Conservation (phyloP, 2,888 invertebrate genomes). For the Leucophenga maculata region DNA sequence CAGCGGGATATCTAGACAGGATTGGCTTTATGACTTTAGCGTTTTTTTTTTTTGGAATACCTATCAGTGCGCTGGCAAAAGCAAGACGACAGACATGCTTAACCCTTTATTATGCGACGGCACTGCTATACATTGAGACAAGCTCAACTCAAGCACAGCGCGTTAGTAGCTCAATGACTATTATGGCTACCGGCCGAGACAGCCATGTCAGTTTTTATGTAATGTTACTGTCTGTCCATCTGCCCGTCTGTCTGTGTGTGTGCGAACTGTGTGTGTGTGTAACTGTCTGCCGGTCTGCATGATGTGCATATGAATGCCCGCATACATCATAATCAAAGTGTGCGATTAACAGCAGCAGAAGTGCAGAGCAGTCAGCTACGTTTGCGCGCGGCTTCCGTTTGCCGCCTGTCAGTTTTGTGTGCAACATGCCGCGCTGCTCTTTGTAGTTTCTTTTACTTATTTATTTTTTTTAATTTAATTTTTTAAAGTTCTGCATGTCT, state of each 20-base stretch:
- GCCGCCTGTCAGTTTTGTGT: slow-evolving; percentile 36
- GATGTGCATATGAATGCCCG: slow-evolving; percentile 43
- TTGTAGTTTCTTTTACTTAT: slow-evolving; percentile 35
- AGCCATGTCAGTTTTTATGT: slow-evolving; percentile 12
- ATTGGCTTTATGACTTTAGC: not conserved
- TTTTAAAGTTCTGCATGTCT: too few species aligned
- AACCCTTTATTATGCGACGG: slow-evolving; percentile 13
- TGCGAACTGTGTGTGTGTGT: not conserved
- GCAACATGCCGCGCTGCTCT: too few species aligned
- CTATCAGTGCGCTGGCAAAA: slow-evolving; percentile 17
- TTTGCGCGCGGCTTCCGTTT: slow-evolving; percentile 50
- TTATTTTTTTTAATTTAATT: not conserved
- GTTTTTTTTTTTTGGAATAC: not conserved
- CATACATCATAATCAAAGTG: slow-evolving; percentile 56
- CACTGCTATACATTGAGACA: not conserved
- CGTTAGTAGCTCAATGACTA: slow-evolving; percentile 21
- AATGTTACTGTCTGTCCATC: not conserved
- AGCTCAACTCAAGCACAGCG: not conserved
- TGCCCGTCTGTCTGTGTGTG: not conserved
- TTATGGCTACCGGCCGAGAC: slow-evolving; percentile 23
- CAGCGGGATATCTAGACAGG: not conserved
- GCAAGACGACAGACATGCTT: slow-evolving; percentile 13
- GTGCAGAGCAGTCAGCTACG: slow-evolving; percentile 34
- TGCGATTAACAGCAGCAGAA: slow-evolving; percentile 42
- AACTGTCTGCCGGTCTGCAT: not conserved